phyloP scores from a whole-genome alignment of 2,113 vertebrate genomes.

The Lipophrys pholis region DNA sequence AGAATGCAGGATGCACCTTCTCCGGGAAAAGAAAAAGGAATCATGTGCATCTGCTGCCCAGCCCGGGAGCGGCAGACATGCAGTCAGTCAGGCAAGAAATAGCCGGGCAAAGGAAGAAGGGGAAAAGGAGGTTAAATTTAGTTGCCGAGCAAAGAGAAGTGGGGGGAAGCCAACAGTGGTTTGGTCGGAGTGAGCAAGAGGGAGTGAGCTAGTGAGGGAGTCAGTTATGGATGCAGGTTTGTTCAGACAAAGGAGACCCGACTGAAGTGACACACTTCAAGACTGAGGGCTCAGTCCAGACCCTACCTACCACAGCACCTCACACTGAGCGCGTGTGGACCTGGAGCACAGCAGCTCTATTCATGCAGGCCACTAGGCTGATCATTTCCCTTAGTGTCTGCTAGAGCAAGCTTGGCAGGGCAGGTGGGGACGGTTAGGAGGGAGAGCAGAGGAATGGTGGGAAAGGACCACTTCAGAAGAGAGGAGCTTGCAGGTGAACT shows the following conservation, averaged over 20 bases:
- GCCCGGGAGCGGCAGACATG: conserved; percentile 76
- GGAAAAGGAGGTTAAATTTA: conserved; percentile 22
- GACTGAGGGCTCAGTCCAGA: conserved; percentile 46
- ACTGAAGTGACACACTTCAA: conserved; percentile 47
- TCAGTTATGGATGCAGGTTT: conserved; percentile 63
- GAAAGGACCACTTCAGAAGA: conserved; percentile 35
- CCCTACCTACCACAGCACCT: conserved; percentile 63
- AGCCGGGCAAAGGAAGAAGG: conserved; percentile 49
- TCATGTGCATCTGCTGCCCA: conserved; percentile 73
- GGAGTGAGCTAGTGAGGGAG: conserved; percentile 32
- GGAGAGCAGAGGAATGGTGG: conserved; percentile 12
- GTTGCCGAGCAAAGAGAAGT: conserved; percentile 42
- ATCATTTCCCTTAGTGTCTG: conserved; percentile 58
- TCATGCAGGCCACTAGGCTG: conserved; percentile 69
- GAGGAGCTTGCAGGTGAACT: conserved; percentile 10
- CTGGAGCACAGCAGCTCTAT: conserved; percentile 58
- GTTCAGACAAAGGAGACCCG: conserved; percentile 55
- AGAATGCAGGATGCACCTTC: conserved; percentile 75
- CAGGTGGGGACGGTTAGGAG: conserved; percentile 8
- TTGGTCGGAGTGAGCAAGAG: conserved; percentile 35
- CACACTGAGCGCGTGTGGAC: conserved; percentile 57
- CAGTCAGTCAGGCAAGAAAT: conserved; percentile 69
- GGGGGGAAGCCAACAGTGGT: conserved; percentile 26
- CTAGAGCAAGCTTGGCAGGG: conserved; percentile 57
- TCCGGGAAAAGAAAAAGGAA: conserved; percentile 52